phyloP scores from a whole-genome alignment of 2,888 invertebrate species.

The Lithosia quadra region DNA sequence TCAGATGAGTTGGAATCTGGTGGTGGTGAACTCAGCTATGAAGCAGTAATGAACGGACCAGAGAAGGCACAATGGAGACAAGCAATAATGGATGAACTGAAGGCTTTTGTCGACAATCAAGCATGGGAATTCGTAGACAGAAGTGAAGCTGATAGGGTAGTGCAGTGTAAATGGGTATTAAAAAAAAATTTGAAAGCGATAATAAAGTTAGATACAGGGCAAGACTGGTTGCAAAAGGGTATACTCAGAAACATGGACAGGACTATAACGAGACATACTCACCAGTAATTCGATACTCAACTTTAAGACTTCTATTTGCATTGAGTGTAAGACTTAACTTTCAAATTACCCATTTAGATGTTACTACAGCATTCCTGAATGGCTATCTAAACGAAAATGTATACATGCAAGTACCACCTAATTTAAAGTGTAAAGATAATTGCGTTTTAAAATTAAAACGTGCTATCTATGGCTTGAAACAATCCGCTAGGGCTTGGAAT shows the following conservation, averaged over 20 bases:
- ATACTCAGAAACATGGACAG: neutral
- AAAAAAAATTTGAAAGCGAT: slow-evolving; percentile 20
- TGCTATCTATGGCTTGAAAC: too few species aligned
- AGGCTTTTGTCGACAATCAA: slow-evolving; percentile 37
- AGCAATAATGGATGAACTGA: slow-evolving; percentile 38
- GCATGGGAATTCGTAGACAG: slow-evolving; percentile 40
- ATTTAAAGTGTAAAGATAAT: too few species aligned
- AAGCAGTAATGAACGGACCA: slow-evolving; percentile 4
- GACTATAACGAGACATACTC: neutral
- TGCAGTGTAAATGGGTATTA: slow-evolving; percentile 20
- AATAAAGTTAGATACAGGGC: slow-evolving; percentile 19
- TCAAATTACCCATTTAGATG: too few species aligned
- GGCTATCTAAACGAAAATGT: too few species aligned
- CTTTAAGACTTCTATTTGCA: too few species aligned
- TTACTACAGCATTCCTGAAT: too few species aligned
- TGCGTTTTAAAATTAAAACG: too few species aligned
- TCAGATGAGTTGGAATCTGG: neutral
- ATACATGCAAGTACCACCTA: too few species aligned
- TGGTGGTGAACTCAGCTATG: slow-evolving; percentile 15
- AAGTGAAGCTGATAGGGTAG: slow-evolving; percentile 5
- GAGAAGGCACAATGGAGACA: slow-evolving; percentile 30
- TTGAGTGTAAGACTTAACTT: too few species aligned
- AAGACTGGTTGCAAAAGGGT: slow-evolving; percentile 10
- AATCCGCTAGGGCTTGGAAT: too few species aligned
- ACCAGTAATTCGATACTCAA: too few species aligned